Base-by-base conservation (phyloP, 2,888 invertebrate species). In the Mimachlamys varia region DNA sequence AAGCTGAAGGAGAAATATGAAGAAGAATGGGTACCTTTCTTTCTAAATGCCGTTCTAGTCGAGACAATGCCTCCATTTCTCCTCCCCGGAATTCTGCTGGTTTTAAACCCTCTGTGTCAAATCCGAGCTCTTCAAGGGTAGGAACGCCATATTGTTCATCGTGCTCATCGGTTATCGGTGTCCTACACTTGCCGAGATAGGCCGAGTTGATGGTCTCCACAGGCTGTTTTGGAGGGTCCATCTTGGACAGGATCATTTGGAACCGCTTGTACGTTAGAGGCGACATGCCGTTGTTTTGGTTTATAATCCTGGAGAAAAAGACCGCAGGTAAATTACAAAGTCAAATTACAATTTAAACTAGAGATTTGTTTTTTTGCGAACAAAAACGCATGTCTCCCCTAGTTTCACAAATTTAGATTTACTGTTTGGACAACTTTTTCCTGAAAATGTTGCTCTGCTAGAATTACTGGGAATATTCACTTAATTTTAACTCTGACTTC, bases 181-280 rank as follows among this genome's bases (percentile, higher is more conserved):
- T 98, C 92, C 97, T 97, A 33, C 98, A 98, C 0, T 97, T 97
- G 27, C 97, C 97, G 0, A 98, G 97, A 89, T 97, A 97, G 38
- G 97, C 97, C 1, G 97, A 93, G 0, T 97, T 97, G 49, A 98
- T 97, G 0, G 97, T 95, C 0, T 97, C 96, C 93, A 97, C 98
- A 0, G 98, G 98, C 88, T 97, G 96, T 58, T 98, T 97, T 19
- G 98, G 98, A 33, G 98, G 97, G 10, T 98, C 98, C 98, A 98
- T 98, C 91, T 97, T 97, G 12, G 98, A 98, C 27, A 98, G 97
- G 92, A 98, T 97, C 37, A 98, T 98, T 97, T 98, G 98, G 97
- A 98, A 99, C 96, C 98, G 98, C 95, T 98, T 98, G 96, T 98
- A 98, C 0, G 98, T 99, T 90, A 98, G 97, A 0, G 98, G 98